Evolutionary conservation across 2,113 vertebrate species (phyloP).

Genomic region (Machaerirhynchus nigripectus): DNA sequence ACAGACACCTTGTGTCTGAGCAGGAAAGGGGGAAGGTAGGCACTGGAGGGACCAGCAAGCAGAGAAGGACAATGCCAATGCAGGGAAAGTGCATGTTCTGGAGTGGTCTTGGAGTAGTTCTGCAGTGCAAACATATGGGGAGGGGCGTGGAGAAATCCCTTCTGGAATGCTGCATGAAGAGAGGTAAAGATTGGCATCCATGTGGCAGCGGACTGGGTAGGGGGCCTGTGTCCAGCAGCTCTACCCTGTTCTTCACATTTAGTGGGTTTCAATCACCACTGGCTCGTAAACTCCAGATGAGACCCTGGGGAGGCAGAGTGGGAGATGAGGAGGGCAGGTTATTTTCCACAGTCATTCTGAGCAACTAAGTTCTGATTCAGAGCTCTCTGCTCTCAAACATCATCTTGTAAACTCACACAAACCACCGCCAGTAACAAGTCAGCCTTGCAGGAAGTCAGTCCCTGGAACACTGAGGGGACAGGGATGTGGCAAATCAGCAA

Average conservation of each 20-base stretch:
- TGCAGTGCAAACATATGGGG: conserved; percentile 48
- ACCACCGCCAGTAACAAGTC: not conserved
- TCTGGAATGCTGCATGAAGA: conserved; percentile 67
- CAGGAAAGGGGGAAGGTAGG: conserved; percentile 13
- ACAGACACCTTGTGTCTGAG: not conserved
- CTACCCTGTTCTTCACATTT: conserved; percentile 70
- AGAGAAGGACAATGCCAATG: not conserved
- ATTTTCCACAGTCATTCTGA: not conserved
- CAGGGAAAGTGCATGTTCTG: conserved; percentile 59
- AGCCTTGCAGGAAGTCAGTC: not conserved
- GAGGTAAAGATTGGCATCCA: conserved; percentile 58
- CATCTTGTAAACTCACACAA: not conserved
- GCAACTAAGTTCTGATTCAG: not conserved
- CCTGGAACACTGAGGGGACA: not conserved
- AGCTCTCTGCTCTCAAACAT: not conserved
- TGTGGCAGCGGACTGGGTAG: conserved; percentile 31
- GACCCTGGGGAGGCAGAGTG: conserved; percentile 74
- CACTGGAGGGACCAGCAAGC: conserved; percentile 15
- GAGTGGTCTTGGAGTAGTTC: conserved; percentile 46
- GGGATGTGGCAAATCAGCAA: not conserved
- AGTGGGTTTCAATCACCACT: conserved; percentile 94
- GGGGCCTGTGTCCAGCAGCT: conserved; percentile 53
- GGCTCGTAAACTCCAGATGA: conserved; percentile 91
- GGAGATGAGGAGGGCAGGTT: not conserved
- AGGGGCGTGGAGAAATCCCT: conserved; percentile 44